These are phyloP conservation scores for Petrolisthes cinctipes DNA, from an alignment of 2,888 invertebrate species.

Conservation along the genomic window DNA sequence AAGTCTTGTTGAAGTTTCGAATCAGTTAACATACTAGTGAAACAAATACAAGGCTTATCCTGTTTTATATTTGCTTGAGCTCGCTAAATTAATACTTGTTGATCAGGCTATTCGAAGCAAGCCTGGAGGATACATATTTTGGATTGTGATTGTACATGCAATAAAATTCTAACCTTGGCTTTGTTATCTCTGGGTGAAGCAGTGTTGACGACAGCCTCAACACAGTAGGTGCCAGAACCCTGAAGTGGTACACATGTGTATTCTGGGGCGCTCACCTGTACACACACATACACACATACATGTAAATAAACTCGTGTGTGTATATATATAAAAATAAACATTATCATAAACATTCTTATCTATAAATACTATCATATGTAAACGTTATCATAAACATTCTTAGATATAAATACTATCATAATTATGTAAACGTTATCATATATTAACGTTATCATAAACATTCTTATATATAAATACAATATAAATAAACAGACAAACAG, in stretches of 20 bases:
- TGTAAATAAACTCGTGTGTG: neutral
- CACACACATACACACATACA: neutral
- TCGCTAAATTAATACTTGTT: no score
- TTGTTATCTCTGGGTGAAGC: constrained; percentile 67
- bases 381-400: neutral
- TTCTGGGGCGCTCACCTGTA: constrained; percentile 59
- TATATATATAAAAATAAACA: neutral
- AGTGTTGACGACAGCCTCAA: constrained; percentile 72
- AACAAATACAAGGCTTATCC: no score
- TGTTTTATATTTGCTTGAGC: no score
- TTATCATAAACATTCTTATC: neutral
- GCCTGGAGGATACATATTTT: no score
- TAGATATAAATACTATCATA: neutral
- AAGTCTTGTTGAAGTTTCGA: no score
- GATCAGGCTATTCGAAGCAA: no score
- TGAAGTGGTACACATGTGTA: constrained; percentile 71
- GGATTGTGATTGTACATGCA: no score
- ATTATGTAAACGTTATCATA: neutral
- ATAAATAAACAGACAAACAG: no score
- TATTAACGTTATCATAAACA: neutral
- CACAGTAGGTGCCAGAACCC: constrained; percentile 72
- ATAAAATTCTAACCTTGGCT: constrained; percentile 68
- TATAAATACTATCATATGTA: neutral
- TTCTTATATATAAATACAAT: no score
- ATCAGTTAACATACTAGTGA: no score